Conservation (phyloP, 2,888 invertebrate genomes). For the Pomacea canaliculata region DNA sequence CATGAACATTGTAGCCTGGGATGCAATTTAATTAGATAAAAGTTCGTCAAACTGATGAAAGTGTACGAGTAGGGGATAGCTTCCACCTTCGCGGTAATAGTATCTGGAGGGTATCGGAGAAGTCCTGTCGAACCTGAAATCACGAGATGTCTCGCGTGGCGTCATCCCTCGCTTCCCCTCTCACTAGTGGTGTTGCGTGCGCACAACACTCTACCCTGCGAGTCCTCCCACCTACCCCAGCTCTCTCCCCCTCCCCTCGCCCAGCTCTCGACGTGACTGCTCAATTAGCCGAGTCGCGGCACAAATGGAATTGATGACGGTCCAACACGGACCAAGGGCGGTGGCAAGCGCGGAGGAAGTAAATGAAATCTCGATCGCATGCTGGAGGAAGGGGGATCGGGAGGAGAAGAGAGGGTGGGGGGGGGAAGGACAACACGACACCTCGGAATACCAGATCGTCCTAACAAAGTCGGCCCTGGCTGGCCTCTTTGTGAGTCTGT, state of each 20-base stretch:
- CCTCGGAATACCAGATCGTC: background rate
- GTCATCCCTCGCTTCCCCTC: no score
- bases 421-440: background rate
- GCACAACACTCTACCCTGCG: no score
- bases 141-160: no score
- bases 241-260: background rate
- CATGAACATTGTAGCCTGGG: no score
- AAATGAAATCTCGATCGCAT: slow-evolving; percentile 8
- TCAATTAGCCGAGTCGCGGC: slow-evolving; percentile 11
- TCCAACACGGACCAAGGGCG: background rate
- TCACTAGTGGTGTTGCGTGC: no score
- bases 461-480: background rate
- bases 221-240: background rate
- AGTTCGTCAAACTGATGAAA: no score
- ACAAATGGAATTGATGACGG: slow-evolving; percentile 12
- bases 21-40: no score
- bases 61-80: no score
- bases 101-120: no score
- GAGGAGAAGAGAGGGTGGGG: background rate
- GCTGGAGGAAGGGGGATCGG: background rate
- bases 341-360: background rate
- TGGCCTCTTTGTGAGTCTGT: background rate
- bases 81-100: no score
- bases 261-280: slow-evolving; percentile 9
- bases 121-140: no score